Percentiles rank a stretch among this genome's conserved stretches.
phyloP scores from a whole-genome alignment of 2,797 vertebrate species.

The Pempheris klunzingeri region DNA sequence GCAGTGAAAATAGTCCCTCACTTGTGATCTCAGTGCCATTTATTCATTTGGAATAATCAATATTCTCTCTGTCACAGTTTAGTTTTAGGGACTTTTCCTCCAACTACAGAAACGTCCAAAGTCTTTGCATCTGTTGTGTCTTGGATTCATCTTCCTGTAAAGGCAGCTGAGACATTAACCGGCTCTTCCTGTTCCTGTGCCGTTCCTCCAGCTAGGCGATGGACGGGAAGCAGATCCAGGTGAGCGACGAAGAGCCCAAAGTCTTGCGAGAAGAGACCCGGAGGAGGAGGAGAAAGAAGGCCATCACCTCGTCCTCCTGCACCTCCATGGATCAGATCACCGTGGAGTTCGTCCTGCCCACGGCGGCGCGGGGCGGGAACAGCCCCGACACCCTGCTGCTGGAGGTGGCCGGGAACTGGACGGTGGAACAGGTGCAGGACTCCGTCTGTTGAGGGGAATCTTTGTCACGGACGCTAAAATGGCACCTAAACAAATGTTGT shows the following conservation, averaged over 20 bases:
- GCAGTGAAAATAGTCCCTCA: background rate
- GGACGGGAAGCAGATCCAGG: constrained; percentile 84
- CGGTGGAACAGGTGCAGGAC: constrained; percentile 94
- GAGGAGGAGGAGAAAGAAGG: constrained; percentile 94
- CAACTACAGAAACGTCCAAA: background rate
- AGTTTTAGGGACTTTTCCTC: too few species aligned
- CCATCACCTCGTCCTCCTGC: constrained; percentile 82
- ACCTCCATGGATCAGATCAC: constrained; percentile 90
- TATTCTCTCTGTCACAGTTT: background rate
- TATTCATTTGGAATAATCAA: background rate
- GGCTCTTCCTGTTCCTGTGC: background rate
- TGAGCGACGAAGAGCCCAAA: constrained; percentile 87
- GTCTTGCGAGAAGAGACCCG: constrained; percentile 89
- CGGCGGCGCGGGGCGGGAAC: constrained; percentile 84
- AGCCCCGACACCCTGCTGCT: constrained; percentile 85
- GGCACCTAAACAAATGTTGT: too few species aligned
- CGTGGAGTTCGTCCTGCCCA: constrained; percentile 94
- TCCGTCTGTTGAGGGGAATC: too few species aligned
- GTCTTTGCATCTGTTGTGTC: too few species aligned
- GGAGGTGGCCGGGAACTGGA: constrained; percentile 94
- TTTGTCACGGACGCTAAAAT: background rate
- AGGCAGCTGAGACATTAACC: too few species aligned
- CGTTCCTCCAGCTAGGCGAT: constrained; percentile 86
- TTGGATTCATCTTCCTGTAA: background rate
- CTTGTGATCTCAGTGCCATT: background rate